A percentile compares a stretch with the other conserved stretches of the same genome.
Evolutionary conservation across 2,113 vertebrate species (phyloP).

Genomic region (Labeo rohita): DNA sequence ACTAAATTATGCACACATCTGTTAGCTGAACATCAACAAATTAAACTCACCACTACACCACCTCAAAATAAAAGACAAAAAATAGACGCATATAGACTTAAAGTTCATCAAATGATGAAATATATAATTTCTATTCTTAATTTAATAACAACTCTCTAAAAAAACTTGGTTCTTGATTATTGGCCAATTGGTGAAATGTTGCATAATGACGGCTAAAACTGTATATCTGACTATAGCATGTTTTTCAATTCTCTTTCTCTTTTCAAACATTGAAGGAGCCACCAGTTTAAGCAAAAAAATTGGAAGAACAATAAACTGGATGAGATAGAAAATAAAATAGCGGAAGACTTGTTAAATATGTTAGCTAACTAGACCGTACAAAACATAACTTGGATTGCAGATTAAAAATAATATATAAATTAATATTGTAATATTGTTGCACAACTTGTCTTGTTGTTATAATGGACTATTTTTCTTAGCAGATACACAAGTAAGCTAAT

Average conservation of each 20-base stretch:
- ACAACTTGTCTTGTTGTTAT: background rate
- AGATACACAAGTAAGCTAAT: background rate
- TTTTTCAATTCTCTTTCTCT: background rate
- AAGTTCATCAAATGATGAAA: background rate
- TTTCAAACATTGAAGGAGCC: background rate
- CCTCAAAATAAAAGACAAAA: background rate
- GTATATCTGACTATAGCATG: background rate
- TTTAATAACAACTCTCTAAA: background rate
- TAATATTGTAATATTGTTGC: background rate
- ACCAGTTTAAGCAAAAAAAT: background rate
- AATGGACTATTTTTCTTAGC: background rate
- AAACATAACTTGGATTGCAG: background rate
- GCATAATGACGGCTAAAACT: background rate
- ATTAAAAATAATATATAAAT: background rate
- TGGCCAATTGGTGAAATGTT: background rate
- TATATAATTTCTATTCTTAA: background rate
- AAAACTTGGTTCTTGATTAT: background rate
- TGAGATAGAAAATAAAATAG: background rate
- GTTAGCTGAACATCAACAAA: background rate
- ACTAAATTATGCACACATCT: background rate
- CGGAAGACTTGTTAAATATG: conserved; percentile 9
- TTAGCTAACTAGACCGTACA: background rate
- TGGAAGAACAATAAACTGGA: background rate
- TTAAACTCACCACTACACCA: background rate
- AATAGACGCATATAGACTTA: background rate